A percentile compares a stretch with the other conserved stretches of the same genome.
phyloP scores from a whole-genome alignment of 2,888 invertebrate species.

The Hyppa rectilinea region DNA sequence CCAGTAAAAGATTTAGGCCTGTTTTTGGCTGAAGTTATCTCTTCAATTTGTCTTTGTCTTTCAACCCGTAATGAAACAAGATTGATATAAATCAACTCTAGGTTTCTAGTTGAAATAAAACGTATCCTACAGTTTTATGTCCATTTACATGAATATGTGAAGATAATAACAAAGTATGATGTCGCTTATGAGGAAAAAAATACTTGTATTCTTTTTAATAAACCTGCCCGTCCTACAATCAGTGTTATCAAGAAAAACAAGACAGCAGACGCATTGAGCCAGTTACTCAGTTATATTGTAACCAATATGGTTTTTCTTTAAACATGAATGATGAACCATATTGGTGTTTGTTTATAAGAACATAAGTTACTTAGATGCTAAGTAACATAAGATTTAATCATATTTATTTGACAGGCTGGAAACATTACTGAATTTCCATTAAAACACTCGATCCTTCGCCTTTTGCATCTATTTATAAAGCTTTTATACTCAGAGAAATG shows the following conservation, averaged over 20 bases:
- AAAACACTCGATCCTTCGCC: background rate
- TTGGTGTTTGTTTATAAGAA: background rate
- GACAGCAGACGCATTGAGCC: background rate
- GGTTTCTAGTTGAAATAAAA: slow-evolving; percentile 6
- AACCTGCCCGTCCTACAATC: background rate
- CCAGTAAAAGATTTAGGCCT: slow-evolving; percentile 48
- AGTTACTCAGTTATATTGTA: background rate
- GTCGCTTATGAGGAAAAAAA: slow-evolving; percentile 5
- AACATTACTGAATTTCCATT: background rate
- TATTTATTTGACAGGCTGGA: background rate
- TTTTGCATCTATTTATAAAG: background rate
- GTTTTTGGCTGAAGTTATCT: slow-evolving; percentile 43
- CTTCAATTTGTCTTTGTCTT: slow-evolving; percentile 50
- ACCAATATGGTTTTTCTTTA: background rate
- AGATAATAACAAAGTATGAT: slow-evolving; percentile 1
- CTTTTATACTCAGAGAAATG: background rate
- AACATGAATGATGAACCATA: too few species aligned
- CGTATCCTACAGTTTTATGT: too few species aligned
- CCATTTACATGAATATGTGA: background rate
- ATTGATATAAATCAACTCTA: slow-evolving; percentile 8
- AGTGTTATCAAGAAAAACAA: slow-evolving; percentile 3
- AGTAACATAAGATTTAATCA: background rate
- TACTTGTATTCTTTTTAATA: background rate
- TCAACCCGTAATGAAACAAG: slow-evolving; percentile 40
- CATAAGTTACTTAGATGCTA: background rate